Conservation (phyloP, 2,113 vertebrate species). For the Myxocyprinus asiaticus region DNA sequence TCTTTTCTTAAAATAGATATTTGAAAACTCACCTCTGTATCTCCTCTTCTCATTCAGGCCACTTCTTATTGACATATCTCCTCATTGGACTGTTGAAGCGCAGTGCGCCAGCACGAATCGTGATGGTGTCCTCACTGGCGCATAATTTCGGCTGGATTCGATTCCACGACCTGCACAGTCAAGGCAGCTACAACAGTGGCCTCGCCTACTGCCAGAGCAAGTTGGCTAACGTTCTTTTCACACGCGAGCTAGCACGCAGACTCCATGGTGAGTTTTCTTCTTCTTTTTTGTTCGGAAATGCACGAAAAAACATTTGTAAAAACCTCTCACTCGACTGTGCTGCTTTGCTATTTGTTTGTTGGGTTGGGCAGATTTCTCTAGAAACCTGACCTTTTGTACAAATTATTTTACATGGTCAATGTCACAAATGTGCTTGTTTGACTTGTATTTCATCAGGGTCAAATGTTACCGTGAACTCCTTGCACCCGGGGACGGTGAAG, state of each 20-base stretch:
- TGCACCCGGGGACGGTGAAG: slow-evolving; percentile 87
- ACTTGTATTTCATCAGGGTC: slow-evolving; percentile 70
- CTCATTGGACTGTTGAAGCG: slow-evolving; percentile 85
- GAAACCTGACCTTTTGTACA: no score
- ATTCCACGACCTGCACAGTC: slow-evolving; percentile 90
- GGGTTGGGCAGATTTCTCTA: no score
- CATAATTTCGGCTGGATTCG: slow-evolving; percentile 87
- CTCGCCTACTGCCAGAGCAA: slow-evolving; percentile 96
- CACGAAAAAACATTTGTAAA: no score
- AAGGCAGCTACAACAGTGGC: slow-evolving; percentile 82
- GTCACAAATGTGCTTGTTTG: no score
- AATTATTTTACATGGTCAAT: no score
- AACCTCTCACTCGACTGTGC: no score
- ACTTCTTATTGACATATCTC: slow-evolving; percentile 87
- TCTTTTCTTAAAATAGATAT: no score
- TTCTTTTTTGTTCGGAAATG: no score
- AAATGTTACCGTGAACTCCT: slow-evolving; percentile 82
- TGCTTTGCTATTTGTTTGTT: no score
- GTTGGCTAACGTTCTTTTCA: slow-evolving; percentile 89
- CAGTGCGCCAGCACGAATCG: slow-evolving; percentile 83
- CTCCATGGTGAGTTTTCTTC: slow-evolving; percentile 77
- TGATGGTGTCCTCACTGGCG: slow-evolving; percentile 88
- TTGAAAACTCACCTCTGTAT: not conserved
- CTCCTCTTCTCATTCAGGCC: slow-evolving; percentile 61
- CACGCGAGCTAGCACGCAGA: slow-evolving; percentile 81